These are phyloP conservation scores for Aplodontia rufa DNA, from an alignment of 2,113 vertebrate species.

Conservation along the genomic window DNA sequence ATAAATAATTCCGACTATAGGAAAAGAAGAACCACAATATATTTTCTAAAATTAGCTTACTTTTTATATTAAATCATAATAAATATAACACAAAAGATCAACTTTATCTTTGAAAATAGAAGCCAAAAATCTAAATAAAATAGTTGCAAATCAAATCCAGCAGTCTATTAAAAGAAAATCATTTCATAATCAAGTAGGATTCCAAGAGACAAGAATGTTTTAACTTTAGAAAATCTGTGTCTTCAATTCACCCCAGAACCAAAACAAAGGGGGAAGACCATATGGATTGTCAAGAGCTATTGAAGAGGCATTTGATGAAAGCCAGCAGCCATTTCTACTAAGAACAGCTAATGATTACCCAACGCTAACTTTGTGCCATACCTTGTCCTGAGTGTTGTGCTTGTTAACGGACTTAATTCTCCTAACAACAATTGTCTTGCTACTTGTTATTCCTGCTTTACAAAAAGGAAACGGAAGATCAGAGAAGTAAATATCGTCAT, in stretches of 20 bases:
- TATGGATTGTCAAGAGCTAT: neutral
- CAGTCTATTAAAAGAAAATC: neutral
- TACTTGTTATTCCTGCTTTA: neutral
- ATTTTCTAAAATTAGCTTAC: neutral
- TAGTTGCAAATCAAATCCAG: neutral
- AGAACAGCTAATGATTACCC: too few relatives aligned
- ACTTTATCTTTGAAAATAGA: conserved; percentile 10
- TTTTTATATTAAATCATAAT: neutral
- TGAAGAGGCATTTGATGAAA: neutral
- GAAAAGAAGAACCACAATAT: neutral
- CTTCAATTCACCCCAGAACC: neutral
- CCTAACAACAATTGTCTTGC: too few relatives aligned
- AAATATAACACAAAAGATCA: neutral
- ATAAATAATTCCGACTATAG: neutral
- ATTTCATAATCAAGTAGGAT: neutral
- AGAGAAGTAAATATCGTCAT: neutral
- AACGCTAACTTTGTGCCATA: too few relatives aligned
- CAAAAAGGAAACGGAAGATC: neutral
- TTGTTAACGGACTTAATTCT: neutral
- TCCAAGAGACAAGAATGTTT: neutral
- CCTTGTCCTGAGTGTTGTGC: neutral
- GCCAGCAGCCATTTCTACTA: too few relatives aligned
- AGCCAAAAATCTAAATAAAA: neutral
- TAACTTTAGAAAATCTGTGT: neutral
- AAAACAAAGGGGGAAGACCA: neutral